A percentile compares a stretch with the other conserved stretches of the same genome.
phyloP scores from a whole-genome alignment of 2,113 vertebrate species.

The Coryphaenoides rupestris region DNA sequence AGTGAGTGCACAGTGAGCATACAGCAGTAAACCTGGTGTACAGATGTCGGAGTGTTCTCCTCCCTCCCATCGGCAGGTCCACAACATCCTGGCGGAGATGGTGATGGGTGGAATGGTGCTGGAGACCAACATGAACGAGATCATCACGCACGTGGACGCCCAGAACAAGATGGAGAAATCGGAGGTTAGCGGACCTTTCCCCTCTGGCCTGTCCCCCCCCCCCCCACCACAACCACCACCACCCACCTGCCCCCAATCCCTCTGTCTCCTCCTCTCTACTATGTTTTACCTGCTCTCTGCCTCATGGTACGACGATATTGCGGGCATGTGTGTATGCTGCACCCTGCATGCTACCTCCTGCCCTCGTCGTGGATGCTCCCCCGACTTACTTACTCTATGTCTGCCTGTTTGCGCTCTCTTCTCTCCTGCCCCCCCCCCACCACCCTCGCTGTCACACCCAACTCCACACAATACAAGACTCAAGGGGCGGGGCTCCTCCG shows the following conservation, averaged over 20 bases:
- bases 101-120: slow-evolving; percentile 99
- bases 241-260: too few relatives aligned
- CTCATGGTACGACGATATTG: slow-evolving; percentile 47
- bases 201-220: slow-evolving; percentile 15
- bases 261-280: too few relatives aligned
- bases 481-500: slow-evolving; percentile 9
- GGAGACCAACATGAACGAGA: slow-evolving; percentile 99
- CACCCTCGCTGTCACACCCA: slow-evolving; percentile 48
- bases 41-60: background rate
- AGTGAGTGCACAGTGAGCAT: too few relatives aligned
- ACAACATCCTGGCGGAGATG: slow-evolving; percentile 99
- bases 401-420: slow-evolving; percentile 58
- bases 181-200: slow-evolving; percentile 78
- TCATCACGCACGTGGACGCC: slow-evolving; percentile 95
- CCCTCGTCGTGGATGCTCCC: slow-evolving; percentile 57
- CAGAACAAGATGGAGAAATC: slow-evolving; percentile 99
- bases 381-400: slow-evolving; percentile 46
- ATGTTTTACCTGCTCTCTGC: slow-evolving; percentile 12
- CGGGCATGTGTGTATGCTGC: slow-evolving; percentile 66
- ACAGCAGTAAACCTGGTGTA: too few relatives aligned
- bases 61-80: slow-evolving; percentile 75
- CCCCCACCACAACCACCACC: too few relatives aligned
- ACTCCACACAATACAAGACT: slow-evolving; percentile 44
- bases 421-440: slow-evolving; percentile 27
- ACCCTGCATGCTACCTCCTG: slow-evolving; percentile 67